Base-by-base conservation (phyloP, 1,140 invertebrate genomes). In the Geopemphigus sp. region DNA sequence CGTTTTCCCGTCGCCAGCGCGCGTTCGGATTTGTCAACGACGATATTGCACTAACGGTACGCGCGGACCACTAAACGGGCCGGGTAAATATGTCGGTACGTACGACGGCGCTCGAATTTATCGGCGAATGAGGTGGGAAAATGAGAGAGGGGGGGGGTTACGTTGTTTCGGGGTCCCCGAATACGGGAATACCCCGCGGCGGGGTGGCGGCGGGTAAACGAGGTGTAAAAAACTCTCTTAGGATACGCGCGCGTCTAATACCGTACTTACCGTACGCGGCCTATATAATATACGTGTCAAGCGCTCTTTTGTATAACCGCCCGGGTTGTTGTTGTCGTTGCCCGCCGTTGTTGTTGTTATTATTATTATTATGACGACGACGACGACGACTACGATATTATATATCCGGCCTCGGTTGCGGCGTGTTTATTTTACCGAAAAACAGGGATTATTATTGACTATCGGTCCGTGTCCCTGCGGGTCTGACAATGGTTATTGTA, bases 361-460 rank as follows among this genome's bases (percentile, higher is more conserved):
- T 73, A 39, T 59, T 61, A 61, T 76, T 59, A 76, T 76, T 59
- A 61, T 76, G n/a, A n/a, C n/a, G n/a, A n/a, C n/a, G n/a, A n/a
- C n/a, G n/a, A n/a, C n/a, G n/a, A n/a, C n/a, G n/a, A n/a, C n/a
- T n/a, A n/a, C n/a, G 53, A 76, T 76, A 61, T 74, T 45, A 59
- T 74, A 45, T 61, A 45, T 59, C 53, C 24, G 15, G 66, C 45
- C n/a, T n/a, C n/a, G 32, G 14, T 17, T 39, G 54, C 14, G 19
- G 73, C 47, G 53, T 76, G 73, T 76, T 76, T 73, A 57, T 73
- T 73, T 73, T 76, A 57, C 73, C 56, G 32, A 76, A 76, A 76
- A 57, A 29, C 47, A 29, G 73, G 73, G 73, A 76, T 76, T 76
- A 76, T 76, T 76, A 61, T 76, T 76, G 73, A 76, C 73, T 76